phyloP scores from a whole-genome alignment of 1,140 invertebrate genomes.

The Palaemon carinicauda region DNA sequence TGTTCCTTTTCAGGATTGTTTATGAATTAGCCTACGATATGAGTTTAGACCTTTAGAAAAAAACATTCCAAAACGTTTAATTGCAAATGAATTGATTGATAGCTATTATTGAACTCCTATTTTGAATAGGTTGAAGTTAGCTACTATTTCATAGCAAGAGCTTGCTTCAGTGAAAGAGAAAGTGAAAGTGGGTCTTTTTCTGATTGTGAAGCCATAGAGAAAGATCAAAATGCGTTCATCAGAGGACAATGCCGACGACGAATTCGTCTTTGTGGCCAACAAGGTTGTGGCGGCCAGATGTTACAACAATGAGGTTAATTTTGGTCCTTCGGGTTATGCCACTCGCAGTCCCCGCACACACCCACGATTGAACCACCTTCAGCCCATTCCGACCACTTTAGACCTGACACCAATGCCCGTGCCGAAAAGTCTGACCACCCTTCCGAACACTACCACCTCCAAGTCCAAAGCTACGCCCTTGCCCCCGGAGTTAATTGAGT shows the following conservation, averaged over 20 bases:
- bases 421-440: not conserved
- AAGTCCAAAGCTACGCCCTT: slow-evolving; percentile 46
- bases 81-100: too few relatives aligned
- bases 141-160: too few relatives aligned
- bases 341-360: not conserved
- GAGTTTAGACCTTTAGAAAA: too few relatives aligned
- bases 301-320: too few relatives aligned
- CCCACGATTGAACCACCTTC: slow-evolving; percentile 44
- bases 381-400: slow-evolving; percentile 49
- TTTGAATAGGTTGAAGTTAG: too few relatives aligned
- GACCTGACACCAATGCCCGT: not conserved
- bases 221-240: slow-evolving; percentile 25
- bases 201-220: not conserved
- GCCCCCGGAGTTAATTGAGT: slow-evolving; percentile 54
- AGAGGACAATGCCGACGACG: slow-evolving; percentile 53
- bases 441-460: slow-evolving; percentile 29
- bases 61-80: too few relatives aligned
- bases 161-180: not conserved
- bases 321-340: not conserved
- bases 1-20: too few relatives aligned
- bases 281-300: not conserved
- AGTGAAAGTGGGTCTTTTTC: not conserved
- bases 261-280: slow-evolving; percentile 53
- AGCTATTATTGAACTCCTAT: too few relatives aligned
- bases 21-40: too few relatives aligned